These are phyloP conservation scores for Oophaga sylvatica DNA, from an alignment of 2,797 vertebrate genomes.

Conservation along the genomic window DNA sequence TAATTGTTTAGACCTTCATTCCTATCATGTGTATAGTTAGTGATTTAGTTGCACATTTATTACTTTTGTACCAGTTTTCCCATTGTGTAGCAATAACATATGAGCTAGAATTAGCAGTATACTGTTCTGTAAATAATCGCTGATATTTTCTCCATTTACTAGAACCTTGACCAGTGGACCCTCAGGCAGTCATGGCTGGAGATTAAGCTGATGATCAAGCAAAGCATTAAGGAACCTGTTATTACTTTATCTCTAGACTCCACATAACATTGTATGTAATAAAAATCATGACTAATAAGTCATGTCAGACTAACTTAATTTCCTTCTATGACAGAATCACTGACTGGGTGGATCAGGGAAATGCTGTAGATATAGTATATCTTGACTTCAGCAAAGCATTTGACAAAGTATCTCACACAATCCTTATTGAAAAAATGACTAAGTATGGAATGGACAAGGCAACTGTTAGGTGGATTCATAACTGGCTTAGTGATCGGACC, in stretches of 20 bases:
- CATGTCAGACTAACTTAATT: too few species aligned
- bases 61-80: background rate
- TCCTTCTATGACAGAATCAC: too few species aligned
- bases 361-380: too few species aligned
- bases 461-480: too few species aligned
- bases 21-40: background rate
- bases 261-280: slow-evolving; percentile 59
- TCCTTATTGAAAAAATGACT: too few species aligned
- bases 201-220: slow-evolving; percentile 78
- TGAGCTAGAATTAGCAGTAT: background rate
- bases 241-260: slow-evolving; percentile 67
- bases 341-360: too few species aligned
- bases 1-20: background rate
- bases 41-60: background rate
- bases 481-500: too few species aligned
- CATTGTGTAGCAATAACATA: background rate
- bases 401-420: too few species aligned
- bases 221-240: slow-evolving; percentile 77
- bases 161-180: slow-evolving; percentile 80
- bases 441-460: too few species aligned
- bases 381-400: too few species aligned
- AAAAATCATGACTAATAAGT: slow-evolving; percentile 49
- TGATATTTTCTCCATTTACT: slow-evolving; percentile 34
- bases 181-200: slow-evolving; percentile 77
- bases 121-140: background rate